These are phyloP conservation scores for Hartigia nigra DNA, from an alignment of 2,888 invertebrate species.

Conservation along the genomic window DNA sequence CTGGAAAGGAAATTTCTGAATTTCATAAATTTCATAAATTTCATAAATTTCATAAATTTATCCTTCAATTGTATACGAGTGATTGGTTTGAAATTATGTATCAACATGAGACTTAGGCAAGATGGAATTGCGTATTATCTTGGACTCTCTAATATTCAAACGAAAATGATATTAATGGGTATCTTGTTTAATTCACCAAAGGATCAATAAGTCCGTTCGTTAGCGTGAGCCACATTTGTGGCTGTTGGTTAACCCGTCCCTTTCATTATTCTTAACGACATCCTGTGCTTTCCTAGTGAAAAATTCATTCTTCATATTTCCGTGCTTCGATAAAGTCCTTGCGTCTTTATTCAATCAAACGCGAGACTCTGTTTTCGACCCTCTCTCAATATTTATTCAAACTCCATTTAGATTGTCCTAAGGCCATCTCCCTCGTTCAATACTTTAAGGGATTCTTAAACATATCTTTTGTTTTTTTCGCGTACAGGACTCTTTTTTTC, in stretches of 20 bases:
- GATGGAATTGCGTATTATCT: not conserved
- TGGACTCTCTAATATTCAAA: constrained; percentile 2
- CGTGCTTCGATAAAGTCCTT: fast-evolving
- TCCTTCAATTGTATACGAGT: not conserved
- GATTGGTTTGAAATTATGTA: not conserved
- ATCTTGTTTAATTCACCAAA: constrained; percentile 44
- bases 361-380: not conserved
- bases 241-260: not conserved
- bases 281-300: too few relatives aligned
- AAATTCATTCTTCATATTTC: not conserved
- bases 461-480: not conserved
- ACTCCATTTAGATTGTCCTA: not conserved
- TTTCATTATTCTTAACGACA: not conserved
- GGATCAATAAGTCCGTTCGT: constrained; percentile 38
- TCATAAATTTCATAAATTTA: not conserved
- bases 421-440: not conserved
- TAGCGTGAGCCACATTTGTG: constrained; percentile 18
- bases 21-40: not conserved
- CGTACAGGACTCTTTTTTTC: not conserved
- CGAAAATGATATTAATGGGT: constrained; percentile 44
- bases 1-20: not conserved
- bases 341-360: not conserved
- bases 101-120: not conserved
- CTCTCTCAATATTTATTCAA: not conserved
- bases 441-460: not conserved